phyloP scores from a whole-genome alignment of 2,797 vertebrate species.

The Gila robusta region DNA sequence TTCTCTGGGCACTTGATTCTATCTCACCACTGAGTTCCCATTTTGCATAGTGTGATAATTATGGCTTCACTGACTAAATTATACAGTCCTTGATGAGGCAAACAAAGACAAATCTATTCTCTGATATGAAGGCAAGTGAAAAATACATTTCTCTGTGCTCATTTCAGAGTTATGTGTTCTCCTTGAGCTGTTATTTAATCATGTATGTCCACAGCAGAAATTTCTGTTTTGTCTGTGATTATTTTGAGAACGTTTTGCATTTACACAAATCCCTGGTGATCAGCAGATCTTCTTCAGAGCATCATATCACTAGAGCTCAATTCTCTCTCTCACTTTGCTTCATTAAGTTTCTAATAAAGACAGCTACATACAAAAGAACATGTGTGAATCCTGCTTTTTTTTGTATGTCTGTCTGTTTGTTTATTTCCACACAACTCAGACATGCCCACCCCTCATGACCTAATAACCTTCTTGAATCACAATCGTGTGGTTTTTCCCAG shows the following conservation, averaged over 20 bases:
- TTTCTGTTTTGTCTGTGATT: conserved; percentile 24
- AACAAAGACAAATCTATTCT: conserved; percentile 48
- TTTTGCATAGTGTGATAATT: conserved; percentile 50
- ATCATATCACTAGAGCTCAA: conserved; percentile 27
- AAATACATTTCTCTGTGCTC: conserved; percentile 7
- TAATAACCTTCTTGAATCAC: neutral
- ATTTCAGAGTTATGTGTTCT: conserved; percentile 34
- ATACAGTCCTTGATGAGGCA: conserved; percentile 52
- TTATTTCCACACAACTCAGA: neutral
- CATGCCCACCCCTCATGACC: conserved; percentile 8
- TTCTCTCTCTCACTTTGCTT: conserved; percentile 36
- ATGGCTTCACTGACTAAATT: conserved; percentile 49
- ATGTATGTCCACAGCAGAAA: conserved; percentile 12
- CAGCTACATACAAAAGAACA: conserved; percentile 40
- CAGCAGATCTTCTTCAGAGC: conserved; percentile 44
- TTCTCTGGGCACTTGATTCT: conserved; percentile 7
- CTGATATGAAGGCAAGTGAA: conserved; percentile 16
- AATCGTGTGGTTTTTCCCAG: neutral
- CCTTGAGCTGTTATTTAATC: conserved; percentile 39
- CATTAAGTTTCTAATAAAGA: conserved; percentile 54
- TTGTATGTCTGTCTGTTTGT: conserved; percentile 33
- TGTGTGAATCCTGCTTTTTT: conserved; percentile 37
- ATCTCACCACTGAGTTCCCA: conserved; percentile 23
- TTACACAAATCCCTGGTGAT: conserved; percentile 34
- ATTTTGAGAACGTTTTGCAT: conserved; percentile 22